A percentile compares a stretch with the other conserved stretches of the same genome.
These are phyloP conservation scores for Pseudoatta argentina DNA, from an alignment of 1,140 invertebrate species.

Conservation along the genomic window DNA sequence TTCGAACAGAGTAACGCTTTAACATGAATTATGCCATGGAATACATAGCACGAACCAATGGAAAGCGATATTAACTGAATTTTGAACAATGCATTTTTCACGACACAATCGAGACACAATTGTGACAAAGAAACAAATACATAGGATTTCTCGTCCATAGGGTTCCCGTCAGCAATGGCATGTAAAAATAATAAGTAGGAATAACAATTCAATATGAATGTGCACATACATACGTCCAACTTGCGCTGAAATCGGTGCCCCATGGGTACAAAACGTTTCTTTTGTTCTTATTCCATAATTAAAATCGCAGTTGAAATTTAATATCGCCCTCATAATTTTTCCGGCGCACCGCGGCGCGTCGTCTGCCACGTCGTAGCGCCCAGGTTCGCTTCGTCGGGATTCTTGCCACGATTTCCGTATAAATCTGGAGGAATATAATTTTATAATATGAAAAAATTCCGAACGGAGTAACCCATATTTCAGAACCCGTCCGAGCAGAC, in stretches of 20 bases:
- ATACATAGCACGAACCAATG: constrained; percentile 22
- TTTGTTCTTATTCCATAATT: constrained; percentile 80
- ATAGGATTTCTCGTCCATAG: constrained; percentile 38
- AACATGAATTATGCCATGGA: not conserved
- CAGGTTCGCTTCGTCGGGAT: constrained; percentile 70
- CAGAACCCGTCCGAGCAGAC: not conserved
- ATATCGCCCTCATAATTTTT: constrained; percentile 81
- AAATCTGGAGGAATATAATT: constrained; percentile 81
- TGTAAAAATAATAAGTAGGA: constrained; percentile 78
- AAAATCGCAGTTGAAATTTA: constrained; percentile 84
- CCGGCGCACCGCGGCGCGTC: constrained; percentile 23
- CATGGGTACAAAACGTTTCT: constrained; percentile 40
- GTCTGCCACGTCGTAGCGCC: constrained; percentile 36
- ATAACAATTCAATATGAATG: constrained; percentile 42
- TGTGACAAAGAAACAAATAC: constrained; percentile 54
- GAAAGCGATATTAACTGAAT: constrained; percentile 36
- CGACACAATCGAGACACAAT: constrained; percentile 7
- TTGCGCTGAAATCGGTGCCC: not conserved
- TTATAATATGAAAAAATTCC: constrained; percentile 81
- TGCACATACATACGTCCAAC: not conserved
- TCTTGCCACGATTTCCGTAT: constrained; percentile 76
- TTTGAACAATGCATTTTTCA: constrained; percentile 5
- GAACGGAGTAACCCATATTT: constrained; percentile 69
- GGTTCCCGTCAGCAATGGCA: not conserved
- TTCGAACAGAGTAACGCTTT: constrained; percentile 14